Conservation (phyloP, 2,113 vertebrate genomes). For the Perccottus glenii region DNA sequence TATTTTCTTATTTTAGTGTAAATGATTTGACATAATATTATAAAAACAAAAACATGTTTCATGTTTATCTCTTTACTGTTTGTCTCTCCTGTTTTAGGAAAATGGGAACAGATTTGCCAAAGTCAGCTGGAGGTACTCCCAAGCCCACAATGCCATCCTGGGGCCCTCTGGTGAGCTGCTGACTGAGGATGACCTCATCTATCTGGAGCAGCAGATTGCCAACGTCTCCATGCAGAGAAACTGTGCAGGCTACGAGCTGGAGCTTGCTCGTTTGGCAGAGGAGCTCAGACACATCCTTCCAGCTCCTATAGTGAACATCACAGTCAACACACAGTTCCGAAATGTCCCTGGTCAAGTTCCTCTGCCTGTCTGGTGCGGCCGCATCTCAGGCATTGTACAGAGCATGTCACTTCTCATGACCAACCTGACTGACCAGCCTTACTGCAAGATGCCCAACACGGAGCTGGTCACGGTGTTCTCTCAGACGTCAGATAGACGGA, state of each 20-base stretch:
- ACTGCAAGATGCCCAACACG: slow-evolving; percentile 79
- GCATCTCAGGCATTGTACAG: slow-evolving; percentile 86
- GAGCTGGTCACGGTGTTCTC: slow-evolving; percentile 80
- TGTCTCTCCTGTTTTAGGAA: slow-evolving; percentile 65
- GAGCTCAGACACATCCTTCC: slow-evolving; percentile 89
- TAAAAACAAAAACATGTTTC: background rate
- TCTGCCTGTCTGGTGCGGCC: slow-evolving; percentile 87
- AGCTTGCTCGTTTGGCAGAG: slow-evolving; percentile 85
- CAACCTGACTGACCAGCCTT: slow-evolving; percentile 75
- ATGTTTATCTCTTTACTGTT: slow-evolving; percentile 26
- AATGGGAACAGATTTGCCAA: slow-evolving; percentile 77
- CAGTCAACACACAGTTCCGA: slow-evolving; percentile 84
- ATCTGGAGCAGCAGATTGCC: slow-evolving; percentile 89
- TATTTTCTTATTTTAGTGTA: no score
- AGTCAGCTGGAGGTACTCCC: slow-evolving; percentile 87
- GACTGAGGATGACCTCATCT: slow-evolving; percentile 89
- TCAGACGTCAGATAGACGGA: slow-evolving; percentile 59
- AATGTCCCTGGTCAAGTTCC: slow-evolving; percentile 74
- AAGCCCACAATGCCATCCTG: slow-evolving; percentile 88
- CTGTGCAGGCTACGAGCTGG: slow-evolving; percentile 85
- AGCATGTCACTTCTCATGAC: slow-evolving; percentile 89
- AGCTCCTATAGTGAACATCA: slow-evolving; percentile 87
- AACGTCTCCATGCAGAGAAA: slow-evolving; percentile 85
- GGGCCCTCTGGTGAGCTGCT: slow-evolving; percentile 95
- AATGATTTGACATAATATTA: no score